Evolutionary conservation across 2,113 vertebrate species (phyloP).

Genomic region (Columba livia): DNA sequence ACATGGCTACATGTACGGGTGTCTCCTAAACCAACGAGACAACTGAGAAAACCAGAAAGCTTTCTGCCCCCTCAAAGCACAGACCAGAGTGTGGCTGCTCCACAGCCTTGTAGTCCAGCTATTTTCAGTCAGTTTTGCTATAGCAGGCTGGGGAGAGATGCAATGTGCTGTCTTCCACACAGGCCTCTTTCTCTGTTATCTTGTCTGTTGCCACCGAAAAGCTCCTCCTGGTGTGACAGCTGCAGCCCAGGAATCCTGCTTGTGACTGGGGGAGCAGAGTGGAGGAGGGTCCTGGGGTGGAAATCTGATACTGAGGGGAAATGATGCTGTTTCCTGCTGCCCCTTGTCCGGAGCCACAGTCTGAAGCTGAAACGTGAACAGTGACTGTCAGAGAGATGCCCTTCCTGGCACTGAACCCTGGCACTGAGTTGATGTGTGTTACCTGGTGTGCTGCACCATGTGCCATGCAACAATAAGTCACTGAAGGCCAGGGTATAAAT

Average conservation of each 20-base stretch:
- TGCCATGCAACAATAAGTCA: fast-evolving
- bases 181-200: not conserved
- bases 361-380: not conserved
- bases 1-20: not conserved
- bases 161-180: not conserved
- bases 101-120: not conserved
- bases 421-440: not conserved
- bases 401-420: not conserved
- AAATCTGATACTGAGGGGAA: not conserved
- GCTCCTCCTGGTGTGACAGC: not conserved
- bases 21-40: not conserved
- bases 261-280: fast-evolving
- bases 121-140: not conserved
- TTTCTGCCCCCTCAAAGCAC: not conserved
- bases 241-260: not conserved
- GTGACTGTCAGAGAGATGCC: not conserved
- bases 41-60: not conserved
- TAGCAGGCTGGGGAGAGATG: not conserved
- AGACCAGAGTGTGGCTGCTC: not conserved
- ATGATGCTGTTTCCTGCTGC: fast-evolving
- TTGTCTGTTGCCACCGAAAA: not conserved
- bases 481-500: not conserved
- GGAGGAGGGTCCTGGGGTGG: not conserved
- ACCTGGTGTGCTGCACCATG: not conserved
- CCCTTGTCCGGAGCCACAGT: not conserved